Evolutionary conservation across 2,113 vertebrate genomes (phyloP).

Genomic region (Ptilonorhynchus violaceus): DNA sequence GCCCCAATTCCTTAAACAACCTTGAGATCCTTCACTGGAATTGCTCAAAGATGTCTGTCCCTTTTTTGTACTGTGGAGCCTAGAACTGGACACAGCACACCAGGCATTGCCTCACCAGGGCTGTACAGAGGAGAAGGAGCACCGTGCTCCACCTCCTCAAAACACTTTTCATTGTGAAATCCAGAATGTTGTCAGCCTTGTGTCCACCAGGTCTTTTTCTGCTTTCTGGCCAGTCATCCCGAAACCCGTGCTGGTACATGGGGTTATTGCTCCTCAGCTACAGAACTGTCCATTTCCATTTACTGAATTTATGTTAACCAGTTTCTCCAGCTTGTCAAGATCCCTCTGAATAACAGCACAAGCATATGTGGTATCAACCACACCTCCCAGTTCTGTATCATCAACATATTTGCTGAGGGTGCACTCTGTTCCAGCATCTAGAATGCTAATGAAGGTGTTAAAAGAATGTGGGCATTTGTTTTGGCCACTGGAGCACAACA

Average conservation of each 20-base stretch:
- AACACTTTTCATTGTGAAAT: not conserved
- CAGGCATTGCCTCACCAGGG: not conserved
- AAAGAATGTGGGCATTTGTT: not conserved
- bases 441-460: not conserved
- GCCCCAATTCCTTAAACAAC: not conserved
- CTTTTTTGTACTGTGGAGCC: not conserved
- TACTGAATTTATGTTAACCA: not conserved
- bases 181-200: not conserved
- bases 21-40: not conserved
- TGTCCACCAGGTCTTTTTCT: not conserved
- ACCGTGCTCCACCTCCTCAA: rapidly evolving
- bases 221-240: not conserved
- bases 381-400: not conserved
- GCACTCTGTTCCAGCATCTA: not conserved
- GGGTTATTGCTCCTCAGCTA: not conserved
- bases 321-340: not conserved
- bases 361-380: not conserved
- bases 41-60: not conserved
- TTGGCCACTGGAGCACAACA: not conserved
- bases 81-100: not conserved
- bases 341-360: not conserved
- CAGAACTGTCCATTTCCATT: not conserved
- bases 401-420: not conserved
- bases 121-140: not conserved
- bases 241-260: not conserved